Conservation (phyloP, 1,140 invertebrate genomes). For the Drosophila parvula region DNA sequence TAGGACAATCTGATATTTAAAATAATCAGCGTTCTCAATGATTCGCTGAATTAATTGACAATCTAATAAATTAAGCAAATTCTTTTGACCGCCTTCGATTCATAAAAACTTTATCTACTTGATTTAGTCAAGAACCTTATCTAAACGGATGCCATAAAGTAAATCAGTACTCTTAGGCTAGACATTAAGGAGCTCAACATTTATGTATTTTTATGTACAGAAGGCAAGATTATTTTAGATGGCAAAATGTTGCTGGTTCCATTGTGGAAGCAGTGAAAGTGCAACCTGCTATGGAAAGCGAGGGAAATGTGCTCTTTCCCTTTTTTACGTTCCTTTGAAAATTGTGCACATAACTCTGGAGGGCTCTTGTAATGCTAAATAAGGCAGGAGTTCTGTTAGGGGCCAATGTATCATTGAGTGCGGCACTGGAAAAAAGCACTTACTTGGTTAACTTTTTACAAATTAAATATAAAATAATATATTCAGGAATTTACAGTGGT, state of each 20-base stretch:
- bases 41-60: background rate
- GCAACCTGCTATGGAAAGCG: slow-evolving; percentile 62
- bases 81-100: background rate
- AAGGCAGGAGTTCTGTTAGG: slow-evolving; percentile 47
- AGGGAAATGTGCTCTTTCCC: slow-evolving; percentile 37
- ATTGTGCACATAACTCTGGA: slow-evolving; percentile 48
- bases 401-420: slow-evolving; percentile 77
- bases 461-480: background rate
- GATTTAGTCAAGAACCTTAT: slow-evolving; percentile 5
- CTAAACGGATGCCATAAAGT: slow-evolving; percentile 14
- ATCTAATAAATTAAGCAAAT: slow-evolving; percentile 21
- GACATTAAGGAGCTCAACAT: slow-evolving; percentile 2
- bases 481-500: background rate
- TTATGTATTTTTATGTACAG: background rate
- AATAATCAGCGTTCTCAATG: slow-evolving; percentile 3
- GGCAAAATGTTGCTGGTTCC: slow-evolving; percentile 7
- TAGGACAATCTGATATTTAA: background rate
- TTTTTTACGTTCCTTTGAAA: slow-evolving; percentile 47
- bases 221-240: background rate
- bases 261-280: slow-evolving; percentile 69
- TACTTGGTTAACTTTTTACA: background rate
- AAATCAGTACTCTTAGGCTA: background rate
- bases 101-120: slow-evolving; percentile 26
- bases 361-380: slow-evolving; percentile 36
- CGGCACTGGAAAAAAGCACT: slow-evolving; percentile 34